Base-by-base conservation (phyloP, 2,113 vertebrate genomes). In the Leucopsar rothschildi region DNA sequence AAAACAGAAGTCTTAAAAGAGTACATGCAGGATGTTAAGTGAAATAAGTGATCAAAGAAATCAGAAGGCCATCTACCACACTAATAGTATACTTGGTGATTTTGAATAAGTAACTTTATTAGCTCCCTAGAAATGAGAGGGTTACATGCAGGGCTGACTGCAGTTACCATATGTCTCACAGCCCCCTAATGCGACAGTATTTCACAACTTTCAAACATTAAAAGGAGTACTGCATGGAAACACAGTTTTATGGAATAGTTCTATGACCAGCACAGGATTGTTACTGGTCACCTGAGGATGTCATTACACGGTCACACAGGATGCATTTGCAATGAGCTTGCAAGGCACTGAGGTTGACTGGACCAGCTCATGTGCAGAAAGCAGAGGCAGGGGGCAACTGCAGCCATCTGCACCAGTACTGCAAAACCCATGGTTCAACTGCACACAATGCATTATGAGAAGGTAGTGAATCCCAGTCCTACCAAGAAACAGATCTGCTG, bases 61-160 rank as follows among this genome's bases (percentile, higher is more conserved):
- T 69, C 45, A 73, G 28, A 22, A 39, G 39, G 40, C 71, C 13
- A n/a, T 78, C 72, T 92, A 70, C 33, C 72, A 19, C 2, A 2
- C 28, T 72, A 82, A 68, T 57, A 49, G 33, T 60, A 71, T 63
- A 45, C 42, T 75, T 78, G 31, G 18, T 83, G 76, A 55, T 92
- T 93, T 84, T 88, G 77, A 96, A 88, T 88, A 93, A 96, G 86
- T 78, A 92, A 81, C 33, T 86, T 92, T 93, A 93, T 91, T 84
- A 84, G 12, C 56, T 84, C 56, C 17, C 52, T 68, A 35, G 80
- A 91, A 94, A 86, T 37, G 15, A 82, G 77, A 78, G n/a, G 35
- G 40, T 78, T 60, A 64, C 88, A 89, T 0, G 31, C 91, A 91
- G 95, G 70, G 88, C 64, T 81, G 72, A 68, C 60, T 92, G 77